A percentile compares a stretch with the other conserved stretches of the same genome.
Conservation (phyloP, 2,797 vertebrate genomes). For the Urosaurus nigricauda region DNA sequence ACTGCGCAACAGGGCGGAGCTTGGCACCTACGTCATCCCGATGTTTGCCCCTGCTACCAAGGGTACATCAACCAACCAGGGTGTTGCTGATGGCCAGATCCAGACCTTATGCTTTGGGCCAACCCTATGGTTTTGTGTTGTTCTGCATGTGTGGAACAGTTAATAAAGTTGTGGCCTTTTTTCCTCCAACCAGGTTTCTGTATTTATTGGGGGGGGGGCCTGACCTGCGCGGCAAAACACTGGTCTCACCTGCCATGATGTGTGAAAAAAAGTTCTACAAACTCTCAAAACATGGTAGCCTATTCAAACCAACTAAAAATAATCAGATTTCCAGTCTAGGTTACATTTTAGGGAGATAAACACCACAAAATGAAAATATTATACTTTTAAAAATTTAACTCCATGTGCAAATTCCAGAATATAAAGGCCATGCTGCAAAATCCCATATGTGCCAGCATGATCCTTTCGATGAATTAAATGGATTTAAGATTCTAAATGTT, state of each 20-base stretch:
- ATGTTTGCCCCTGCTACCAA: no score
- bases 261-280: background rate
- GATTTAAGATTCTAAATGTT: background rate
- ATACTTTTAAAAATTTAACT: background rate
- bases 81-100: no score
- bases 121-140: no score
- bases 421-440: background rate
- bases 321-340: background rate
- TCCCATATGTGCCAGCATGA: background rate
- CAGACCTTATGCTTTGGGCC: no score
- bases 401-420: background rate
- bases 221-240: no score
- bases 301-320: background rate
- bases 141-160: no score
- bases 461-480: background rate
- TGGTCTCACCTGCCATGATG: background rate
- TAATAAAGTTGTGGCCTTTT: no score
- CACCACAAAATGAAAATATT: background rate
- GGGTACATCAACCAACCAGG: no score
- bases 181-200: no score
- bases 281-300: background rate
- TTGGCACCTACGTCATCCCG: no score
- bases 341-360: background rate
- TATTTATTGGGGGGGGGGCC: no score
- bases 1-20: no score